Conservation (phyloP, 1,140 invertebrate genomes). For the Drosophila pectinifera region DNA sequence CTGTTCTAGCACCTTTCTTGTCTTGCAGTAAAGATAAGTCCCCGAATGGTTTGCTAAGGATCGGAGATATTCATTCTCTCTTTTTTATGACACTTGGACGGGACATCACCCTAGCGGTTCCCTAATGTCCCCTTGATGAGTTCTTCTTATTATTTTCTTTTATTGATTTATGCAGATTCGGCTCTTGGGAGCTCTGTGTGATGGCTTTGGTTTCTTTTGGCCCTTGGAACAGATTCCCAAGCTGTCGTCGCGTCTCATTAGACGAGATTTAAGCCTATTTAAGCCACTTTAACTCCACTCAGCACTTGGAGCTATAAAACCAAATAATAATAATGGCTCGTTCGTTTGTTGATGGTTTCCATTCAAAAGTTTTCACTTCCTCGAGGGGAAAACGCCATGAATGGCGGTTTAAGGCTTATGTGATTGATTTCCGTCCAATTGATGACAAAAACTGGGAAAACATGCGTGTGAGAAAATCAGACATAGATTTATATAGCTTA, state of each 20-base stretch:
- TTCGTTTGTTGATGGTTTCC: slow-evolving; percentile 33
- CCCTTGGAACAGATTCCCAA: slow-evolving; percentile 23
- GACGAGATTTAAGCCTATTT: slow-evolving; percentile 43
- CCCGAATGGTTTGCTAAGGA: slow-evolving; percentile 12
- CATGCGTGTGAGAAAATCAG: slow-evolving; percentile 23
- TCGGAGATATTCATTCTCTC: slow-evolving; percentile 14
- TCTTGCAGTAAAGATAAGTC: slow-evolving; percentile 14
- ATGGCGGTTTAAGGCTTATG: slow-evolving; percentile 8
- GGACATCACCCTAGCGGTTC: slow-evolving; percentile 54
- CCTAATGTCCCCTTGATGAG: slow-evolving; percentile 62
- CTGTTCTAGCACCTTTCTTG: slow-evolving; percentile 40
- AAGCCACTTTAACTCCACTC: slow-evolving; percentile 21
- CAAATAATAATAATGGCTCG: slow-evolving; percentile 27
- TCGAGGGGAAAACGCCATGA: not conserved
- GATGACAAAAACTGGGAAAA: slow-evolving; percentile 23
- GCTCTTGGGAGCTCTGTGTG: slow-evolving; percentile 39
- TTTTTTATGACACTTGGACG: slow-evolving; percentile 42
- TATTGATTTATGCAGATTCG: slow-evolving; percentile 61
- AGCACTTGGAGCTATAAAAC: slow-evolving; percentile 38
- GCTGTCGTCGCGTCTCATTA: slow-evolving; percentile 44
- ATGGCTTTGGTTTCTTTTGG: slow-evolving; percentile 16
- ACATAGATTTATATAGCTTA: slow-evolving; percentile 1
- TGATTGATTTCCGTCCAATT: slow-evolving; percentile 42
- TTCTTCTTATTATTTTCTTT: slow-evolving; percentile 56
- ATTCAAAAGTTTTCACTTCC: slow-evolving; percentile 45